Evolutionary conservation across 2,797 vertebrate species (phyloP), one percentile per base, ranked within the genome.

Genomic region (Hoplostethus atlanticus): DNA sequence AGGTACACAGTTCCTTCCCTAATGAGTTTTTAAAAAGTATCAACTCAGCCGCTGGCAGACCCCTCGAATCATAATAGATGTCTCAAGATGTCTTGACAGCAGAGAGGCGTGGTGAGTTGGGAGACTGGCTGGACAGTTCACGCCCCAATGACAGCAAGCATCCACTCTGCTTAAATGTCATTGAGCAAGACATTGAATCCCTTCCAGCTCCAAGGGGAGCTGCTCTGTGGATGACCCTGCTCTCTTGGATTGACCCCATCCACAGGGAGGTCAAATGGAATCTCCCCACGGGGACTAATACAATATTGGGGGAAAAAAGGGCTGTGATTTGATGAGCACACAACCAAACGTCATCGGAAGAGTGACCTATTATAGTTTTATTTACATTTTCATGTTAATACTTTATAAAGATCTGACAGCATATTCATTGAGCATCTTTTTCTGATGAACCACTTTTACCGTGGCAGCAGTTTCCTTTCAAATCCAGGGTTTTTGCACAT

Each of bases 11-110:
- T 44, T 46, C 30, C 28, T 28, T 17, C 7, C 17, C 28, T 28
- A 28, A 28, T 10, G 16, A 54, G 28, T 46, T 54, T 64, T 63
- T 38, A 4, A 47, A 73, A 56, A 38, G 12, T 16, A 38, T 68
- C 36, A 36, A 12, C 50, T 64, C 6, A 65, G 30, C 31, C 3
- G 40, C 16, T 13, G 30, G 38, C 31, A 13, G 31, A 68, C 16
- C 57, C 57, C 51, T 69, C 36, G 68, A 83, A 71, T 84, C 66
- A 52, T 46, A 55, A 67, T 61, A n/a, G 2, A 16, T 11, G 11
- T 31, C 31, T 64, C 48, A 36, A 40, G 3, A 11, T 28, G 28
- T 28, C 28, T 28, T 28, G 28, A 30, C 42, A 17, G 16, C 7
- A 25, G 16, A 46, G 17, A 53, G 21, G 68, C 38, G 77, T 76